Percentiles rank a stretch among this genome's conserved stretches.
Conservation (phyloP, 2,797 vertebrate species). For the Sphenopsis melanotis region DNA sequence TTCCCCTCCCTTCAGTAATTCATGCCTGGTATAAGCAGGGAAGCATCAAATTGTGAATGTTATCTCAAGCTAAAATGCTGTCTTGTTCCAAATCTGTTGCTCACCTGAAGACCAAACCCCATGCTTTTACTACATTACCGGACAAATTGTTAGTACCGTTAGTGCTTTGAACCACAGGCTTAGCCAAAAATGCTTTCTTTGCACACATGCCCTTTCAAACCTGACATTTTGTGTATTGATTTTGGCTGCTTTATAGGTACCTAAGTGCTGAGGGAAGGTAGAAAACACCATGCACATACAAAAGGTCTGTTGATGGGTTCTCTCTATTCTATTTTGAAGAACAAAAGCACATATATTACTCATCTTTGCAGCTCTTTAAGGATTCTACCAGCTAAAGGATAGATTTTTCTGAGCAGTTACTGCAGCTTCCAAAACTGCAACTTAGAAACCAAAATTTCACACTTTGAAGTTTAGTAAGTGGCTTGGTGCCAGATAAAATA, state of each 20-base stretch:
- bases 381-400: neutral
- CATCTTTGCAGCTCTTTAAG: neutral
- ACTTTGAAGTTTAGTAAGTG: neutral
- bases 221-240: conserved; percentile 10
- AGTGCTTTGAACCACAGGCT: neutral
- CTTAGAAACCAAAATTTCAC: neutral
- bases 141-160: neutral
- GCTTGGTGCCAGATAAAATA: neutral
- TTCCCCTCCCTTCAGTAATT: neutral
- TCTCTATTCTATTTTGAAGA: neutral
- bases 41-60: neutral
- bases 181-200: neutral
- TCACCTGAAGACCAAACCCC: neutral
- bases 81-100: neutral
- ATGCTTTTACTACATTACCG: neutral
- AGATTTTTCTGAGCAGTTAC: neutral
- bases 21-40: neutral
- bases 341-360: neutral
- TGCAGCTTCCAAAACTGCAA: neutral
- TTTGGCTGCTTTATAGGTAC: neutral
- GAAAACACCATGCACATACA: neutral
- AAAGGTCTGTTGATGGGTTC: neutral
- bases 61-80: neutral
- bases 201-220: neutral
- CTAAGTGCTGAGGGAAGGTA: neutral